Evolutionary conservation across 2,888 invertebrate genomes (phyloP).

Genomic region (Osmoderma eremita): DNA sequence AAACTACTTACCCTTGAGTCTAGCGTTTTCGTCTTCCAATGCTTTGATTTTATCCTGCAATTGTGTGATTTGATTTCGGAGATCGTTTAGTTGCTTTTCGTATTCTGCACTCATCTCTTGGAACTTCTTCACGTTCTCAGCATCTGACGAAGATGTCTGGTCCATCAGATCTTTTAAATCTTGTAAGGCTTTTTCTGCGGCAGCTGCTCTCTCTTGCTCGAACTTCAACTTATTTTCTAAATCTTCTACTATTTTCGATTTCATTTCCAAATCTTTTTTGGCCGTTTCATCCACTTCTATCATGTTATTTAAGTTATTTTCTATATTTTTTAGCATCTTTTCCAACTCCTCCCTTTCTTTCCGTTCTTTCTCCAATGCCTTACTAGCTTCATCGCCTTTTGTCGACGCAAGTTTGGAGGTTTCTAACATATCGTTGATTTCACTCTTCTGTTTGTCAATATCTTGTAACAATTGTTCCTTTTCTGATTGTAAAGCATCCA

Average conservation of each 20-base stretch:
- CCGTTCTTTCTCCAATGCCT: slow-evolving; percentile 52
- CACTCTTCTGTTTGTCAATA: slow-evolving; percentile 50
- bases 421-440: slow-evolving; percentile 51
- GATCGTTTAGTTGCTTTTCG: slow-evolving; percentile 40
- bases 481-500: slow-evolving; percentile 50
- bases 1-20: slow-evolving; percentile 45
- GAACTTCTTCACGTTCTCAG: slow-evolving; percentile 34
- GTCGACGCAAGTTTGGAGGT: slow-evolving; percentile 48
- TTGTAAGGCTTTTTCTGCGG: slow-evolving; percentile 33
- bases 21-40: slow-evolving; percentile 48
- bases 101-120: slow-evolving; percentile 37
- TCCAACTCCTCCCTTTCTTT: slow-evolving; percentile 53
- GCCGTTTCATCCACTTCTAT: slow-evolving; percentile 33
- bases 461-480: slow-evolving; percentile 52
- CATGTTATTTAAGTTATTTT: slow-evolving; percentile 31
- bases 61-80: slow-evolving; percentile 44
- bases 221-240: slow-evolving; percentile 33
- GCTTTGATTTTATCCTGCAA: slow-evolving; percentile 45
- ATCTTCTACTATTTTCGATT: slow-evolving; percentile 29
- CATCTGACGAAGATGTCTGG: slow-evolving; percentile 19
- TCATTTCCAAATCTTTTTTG: slow-evolving; percentile 37
- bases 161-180: slow-evolving; percentile 19
- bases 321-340: slow-evolving; percentile 38
- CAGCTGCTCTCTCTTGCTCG: slow-evolving; percentile 25
- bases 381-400: slow-evolving; percentile 53